Evolutionary conservation across 2,113 vertebrate species (phyloP), one percentile per base, ranked within the genome.

Genomic region (Carassius auratus): DNA sequence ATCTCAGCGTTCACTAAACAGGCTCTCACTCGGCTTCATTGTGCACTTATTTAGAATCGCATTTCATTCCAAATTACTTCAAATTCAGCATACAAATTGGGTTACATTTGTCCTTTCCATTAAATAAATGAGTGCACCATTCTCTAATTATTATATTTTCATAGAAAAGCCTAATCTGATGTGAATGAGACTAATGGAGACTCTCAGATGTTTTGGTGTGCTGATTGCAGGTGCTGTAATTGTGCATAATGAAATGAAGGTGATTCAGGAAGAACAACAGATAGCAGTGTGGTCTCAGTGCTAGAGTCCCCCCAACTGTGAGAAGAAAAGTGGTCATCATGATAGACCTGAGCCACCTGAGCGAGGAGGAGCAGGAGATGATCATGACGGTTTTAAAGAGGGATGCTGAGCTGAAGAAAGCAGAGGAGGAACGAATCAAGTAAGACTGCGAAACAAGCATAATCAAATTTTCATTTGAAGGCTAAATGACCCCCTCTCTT

Each of bases 321-420:
- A 17, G n/a, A 62, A 33, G 26, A 33, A 76, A 48, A 76, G 52
- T 12, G 23, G n/a, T 30, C 89, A 94, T 93, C 90, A 99, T 99
- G 98, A 97, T 99, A 48, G 98, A 99, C 92, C 93, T 99, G 87
- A 98, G 97, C 90, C 96, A 99, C 90, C 93, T 99, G 89, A 98
- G 96, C 0, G 98, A 99, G 89, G 97, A 98, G 85, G 98, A 99
- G 84, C 97, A 98, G 89, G 95, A 94, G 50, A 87, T 92, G n/a
- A 99, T 99, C 82, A 94, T 98, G 96, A 94, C 92, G 36, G 98
- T 99, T 76, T 92, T 99, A 81, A 95, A 95, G 91, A 94, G 98
- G 83, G 98, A 99, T 55, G 92, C 94, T 0, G 95, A 96, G 1
- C 94, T 99, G 83, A 98, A 99, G 92, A 96, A 93, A 88, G 84